Percentiles rank a stretch among this genome's conserved stretches.
Conservation (phyloP, 2,797 vertebrate genomes). For the Acrossocheilus fasciatus region DNA sequence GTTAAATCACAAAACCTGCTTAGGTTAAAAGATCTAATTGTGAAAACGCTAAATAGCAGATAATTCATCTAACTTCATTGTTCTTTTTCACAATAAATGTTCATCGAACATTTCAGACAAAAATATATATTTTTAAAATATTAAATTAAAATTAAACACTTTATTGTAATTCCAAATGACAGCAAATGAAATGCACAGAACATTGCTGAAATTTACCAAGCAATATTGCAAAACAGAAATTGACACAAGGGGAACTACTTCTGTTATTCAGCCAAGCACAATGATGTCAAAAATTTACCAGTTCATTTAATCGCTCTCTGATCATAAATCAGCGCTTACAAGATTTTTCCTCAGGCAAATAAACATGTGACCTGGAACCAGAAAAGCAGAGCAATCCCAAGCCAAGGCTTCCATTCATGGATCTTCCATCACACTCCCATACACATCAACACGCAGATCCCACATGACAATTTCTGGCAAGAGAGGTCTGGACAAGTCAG, state of each 20-base stretch:
- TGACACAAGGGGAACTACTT: neutral
- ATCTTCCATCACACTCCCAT: neutral
- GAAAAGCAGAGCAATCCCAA: neutral
- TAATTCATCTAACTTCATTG: neutral
- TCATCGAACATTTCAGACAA: neutral
- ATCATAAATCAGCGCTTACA: constrained; percentile 10
- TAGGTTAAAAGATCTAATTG: neutral
- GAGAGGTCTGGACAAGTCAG: constrained; percentile 17
- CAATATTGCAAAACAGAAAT: neutral
- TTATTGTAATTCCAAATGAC: neutral
- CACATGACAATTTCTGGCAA: constrained; percentile 21
- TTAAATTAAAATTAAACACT: no score
- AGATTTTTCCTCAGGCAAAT: neutral
- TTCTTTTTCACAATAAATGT: neutral
- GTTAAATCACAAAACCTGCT: neutral
- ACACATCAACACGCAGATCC: constrained; percentile 1
- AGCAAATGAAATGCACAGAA: neutral
- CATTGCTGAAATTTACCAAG: neutral
- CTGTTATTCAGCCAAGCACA: neutral
- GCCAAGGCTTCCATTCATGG: neutral
- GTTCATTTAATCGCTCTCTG: neutral
- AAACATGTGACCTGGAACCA: constrained; percentile 13
- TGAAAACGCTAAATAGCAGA: neutral
- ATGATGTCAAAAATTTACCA: neutral
- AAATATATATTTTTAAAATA: neutral